Conservation (phyloP, 2,888 invertebrate species). For the Xanthorhoe spadicearia region DNA sequence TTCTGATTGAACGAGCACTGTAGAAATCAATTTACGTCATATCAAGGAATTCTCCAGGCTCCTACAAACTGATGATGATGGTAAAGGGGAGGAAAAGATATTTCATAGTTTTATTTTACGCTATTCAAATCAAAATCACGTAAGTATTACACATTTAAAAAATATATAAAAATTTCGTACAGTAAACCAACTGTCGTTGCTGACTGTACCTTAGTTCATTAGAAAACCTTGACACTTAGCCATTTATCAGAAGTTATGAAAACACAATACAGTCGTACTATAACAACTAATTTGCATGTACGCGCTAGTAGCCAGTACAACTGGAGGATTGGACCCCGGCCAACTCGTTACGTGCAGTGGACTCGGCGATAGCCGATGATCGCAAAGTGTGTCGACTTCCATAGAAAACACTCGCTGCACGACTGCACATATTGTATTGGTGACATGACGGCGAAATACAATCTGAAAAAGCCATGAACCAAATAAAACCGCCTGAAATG, state of each 20-base stretch:
- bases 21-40: too few species aligned
- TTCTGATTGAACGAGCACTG: too few species aligned
- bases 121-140: too few species aligned
- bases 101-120: too few species aligned
- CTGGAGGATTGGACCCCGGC: constrained; percentile 38
- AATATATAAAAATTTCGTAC: neutral
- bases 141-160: too few species aligned
- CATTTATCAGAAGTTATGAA: constrained; percentile 22
- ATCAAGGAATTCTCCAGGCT: too few species aligned
- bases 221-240: constrained; percentile 19
- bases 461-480: constrained; percentile 20
- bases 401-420: constrained; percentile 37
- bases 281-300: constrained; percentile 41
- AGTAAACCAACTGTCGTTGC: neutral
- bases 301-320: constrained; percentile 35
- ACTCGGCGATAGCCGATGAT: constrained; percentile 39
- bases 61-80: too few species aligned
- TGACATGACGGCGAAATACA: constrained; percentile 26
- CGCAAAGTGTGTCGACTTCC: constrained; percentile 34
- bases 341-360: constrained; percentile 41
- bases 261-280: constrained; percentile 21
- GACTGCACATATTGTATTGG: constrained; percentile 30
- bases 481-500: neutral
- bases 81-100: too few species aligned
- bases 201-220: neutral